Base-by-base conservation (phyloP, 2,113 vertebrate genomes). In the Tenebrosternarchus preto region DNA sequence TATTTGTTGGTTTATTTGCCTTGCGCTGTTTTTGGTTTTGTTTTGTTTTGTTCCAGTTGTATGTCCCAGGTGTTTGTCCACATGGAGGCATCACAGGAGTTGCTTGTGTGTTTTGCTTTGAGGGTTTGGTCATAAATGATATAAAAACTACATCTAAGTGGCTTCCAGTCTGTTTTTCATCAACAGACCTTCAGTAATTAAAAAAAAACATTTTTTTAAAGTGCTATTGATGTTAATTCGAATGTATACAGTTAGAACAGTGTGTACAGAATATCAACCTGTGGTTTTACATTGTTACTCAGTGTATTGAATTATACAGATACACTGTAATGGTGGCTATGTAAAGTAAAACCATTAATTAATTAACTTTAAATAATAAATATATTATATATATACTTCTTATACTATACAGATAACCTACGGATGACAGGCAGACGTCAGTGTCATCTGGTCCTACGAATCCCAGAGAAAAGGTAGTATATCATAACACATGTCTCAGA, bases 51-150 rank as follows among this genome's bases (percentile, higher is more conserved):
- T 33, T 16, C 5, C 55, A 17, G 22, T 59, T 74, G 72, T 29
- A n/a, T 77, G 39, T 72, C 67, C 67, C 22, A 36, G 15, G 67
- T 64, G 74, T 75, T n/a, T 77, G 80, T 71, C 61, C 73, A 63
- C 67, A 20, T 75, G 50, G 17, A 57, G 59, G 68, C 57, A 31
- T 67, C 59, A 63, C 43, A 1, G 17, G 39, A 53, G 25, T 27
- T 61, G 77, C 55, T 78, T 24, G 4, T 61, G 56, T 64, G 31
- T 17, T 33, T 73, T 57, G 8, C 4, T 66, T 64, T 80, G 70
- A 78, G 36, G 67, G 16, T 66, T 73, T 36, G 27, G n/a, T 15
- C 29, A 80, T 56, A 25, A 73, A 73, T 66, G 15, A 73, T 64
- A 43, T n/a, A 56, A 36, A 64, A 80, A 77, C 46, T 57, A 12